phyloP scores from a whole-genome alignment of 2,888 invertebrate species.

The Coenonympha arcania region DNA sequence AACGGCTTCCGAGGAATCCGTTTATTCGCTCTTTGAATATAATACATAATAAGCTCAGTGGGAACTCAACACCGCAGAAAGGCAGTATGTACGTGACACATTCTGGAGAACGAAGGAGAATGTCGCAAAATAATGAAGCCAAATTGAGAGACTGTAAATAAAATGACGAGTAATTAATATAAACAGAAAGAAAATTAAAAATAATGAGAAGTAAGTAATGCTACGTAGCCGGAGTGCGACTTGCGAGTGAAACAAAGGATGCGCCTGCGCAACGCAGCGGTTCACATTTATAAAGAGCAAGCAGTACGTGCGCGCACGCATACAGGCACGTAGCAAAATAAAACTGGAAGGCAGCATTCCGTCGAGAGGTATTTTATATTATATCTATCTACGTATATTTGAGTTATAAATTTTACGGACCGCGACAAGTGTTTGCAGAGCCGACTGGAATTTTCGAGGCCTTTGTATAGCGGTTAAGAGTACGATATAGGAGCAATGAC shows the following conservation, averaged over 20 bases:
- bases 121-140: neutral
- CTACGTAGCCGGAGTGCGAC: neutral
- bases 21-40: no score
- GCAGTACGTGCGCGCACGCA: constrained; percentile 16
- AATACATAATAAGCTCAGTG: no score
- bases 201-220: constrained; percentile 1
- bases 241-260: constrained; percentile 15
- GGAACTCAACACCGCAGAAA: no score
- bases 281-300: constrained; percentile 8
- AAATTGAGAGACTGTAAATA: neutral
- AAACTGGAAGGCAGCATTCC: constrained; percentile 54
- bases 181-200: neutral
- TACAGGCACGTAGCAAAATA: constrained; percentile 40
- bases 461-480: constrained; percentile 6
- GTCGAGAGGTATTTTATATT: constrained; percentile 43
- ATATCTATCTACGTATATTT: constrained; percentile 37
- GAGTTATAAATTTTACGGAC: constrained; percentile 59
- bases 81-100: no score
- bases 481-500: neutral
- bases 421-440: constrained; percentile 58
- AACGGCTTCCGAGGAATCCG: no score
- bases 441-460: constrained; percentile 43
- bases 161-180: constrained; percentile 1
- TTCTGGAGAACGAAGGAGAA: neutral
- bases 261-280: constrained; percentile 6